Evolutionary conservation across 2,888 invertebrate genomes (phyloP), one percentile per base, ranked within the genome.

Genomic region (Cheilosia scutellata): DNA sequence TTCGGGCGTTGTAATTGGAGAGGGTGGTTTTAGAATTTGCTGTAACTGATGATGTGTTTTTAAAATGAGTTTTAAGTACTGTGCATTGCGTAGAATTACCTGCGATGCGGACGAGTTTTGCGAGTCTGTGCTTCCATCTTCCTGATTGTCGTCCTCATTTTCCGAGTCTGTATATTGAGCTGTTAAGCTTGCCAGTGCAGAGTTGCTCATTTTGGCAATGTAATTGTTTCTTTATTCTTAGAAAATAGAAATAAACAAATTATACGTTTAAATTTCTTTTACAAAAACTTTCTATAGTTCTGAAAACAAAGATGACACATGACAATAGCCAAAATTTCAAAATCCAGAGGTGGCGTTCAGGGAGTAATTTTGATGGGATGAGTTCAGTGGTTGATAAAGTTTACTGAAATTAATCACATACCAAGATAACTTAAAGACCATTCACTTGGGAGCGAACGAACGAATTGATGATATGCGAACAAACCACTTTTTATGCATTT

Each of bases 161-260:
- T 98, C 98, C 0, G 97, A 97, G 92, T 98, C 97, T 0, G 97
- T 97, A 92, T 98, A 98, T 53, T 96, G 96, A 33, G 97, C 97
- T 65, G 97, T 97, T 88, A 98, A 93, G 65, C 97, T 96, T 76
- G 96, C 96, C 91, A 97, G 93, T 47, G 97, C 97, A 0, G 93
- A 92, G 58, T 90, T 90, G 65, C 88, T 91, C 90, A 90, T 91
- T 60, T 66, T 49, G 6, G 7, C n/a, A 3, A 53, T 4, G 16
- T 29, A 47, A 47, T 47, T 25, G 31, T 7, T 13, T 2, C 16
- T 47, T 16, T 5, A 13, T 16, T 16, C 33, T 6, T 0, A 9
- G 13, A 5, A 55, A 44, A 4, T 0, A 9, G 13, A 5, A 55
- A 57, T 44, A 57, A 55, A 31, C 0, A 42, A 57, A 42, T 16